phyloP scores from a whole-genome alignment of 2,888 invertebrate species.

The Macrosiphum euphorbiae region DNA sequence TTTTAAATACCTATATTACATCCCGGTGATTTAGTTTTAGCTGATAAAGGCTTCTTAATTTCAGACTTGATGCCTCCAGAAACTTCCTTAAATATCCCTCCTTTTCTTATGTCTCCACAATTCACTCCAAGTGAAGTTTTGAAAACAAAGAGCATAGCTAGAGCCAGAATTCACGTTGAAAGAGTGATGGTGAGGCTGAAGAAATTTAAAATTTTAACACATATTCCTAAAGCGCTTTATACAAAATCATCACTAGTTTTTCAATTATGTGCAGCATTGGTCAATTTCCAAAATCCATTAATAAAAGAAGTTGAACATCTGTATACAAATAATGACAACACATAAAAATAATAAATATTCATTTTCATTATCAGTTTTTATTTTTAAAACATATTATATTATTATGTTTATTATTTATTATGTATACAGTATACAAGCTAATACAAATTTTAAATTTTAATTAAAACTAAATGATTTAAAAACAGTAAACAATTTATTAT shows the following conservation, averaged over 20 bases:
- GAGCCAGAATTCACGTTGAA: not conserved
- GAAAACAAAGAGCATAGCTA: constrained; percentile 13
- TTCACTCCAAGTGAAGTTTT: constrained; percentile 5
- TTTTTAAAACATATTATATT: too few species aligned
- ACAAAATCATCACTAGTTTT: not conserved
- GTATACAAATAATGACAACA: not conserved
- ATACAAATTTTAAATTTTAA: too few species aligned
- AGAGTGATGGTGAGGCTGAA: not conserved
- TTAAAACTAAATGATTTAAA: too few species aligned
- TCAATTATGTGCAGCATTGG: not conserved
- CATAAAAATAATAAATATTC: too few species aligned
- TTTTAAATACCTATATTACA: constrained; percentile 39
- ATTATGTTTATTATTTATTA: too few species aligned
- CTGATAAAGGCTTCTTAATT: constrained; percentile 65
- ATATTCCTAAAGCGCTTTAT: not conserved
- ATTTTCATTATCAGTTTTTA: too few species aligned
- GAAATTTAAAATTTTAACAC: not conserved
- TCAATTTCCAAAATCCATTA: not conserved
- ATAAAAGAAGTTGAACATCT: not conserved
- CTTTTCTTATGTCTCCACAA: constrained; percentile 29
- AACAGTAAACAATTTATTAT: not conserved
- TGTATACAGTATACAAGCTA: too few species aligned
- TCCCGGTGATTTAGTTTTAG: constrained; percentile 63
- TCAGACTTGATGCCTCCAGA: constrained; percentile 57
- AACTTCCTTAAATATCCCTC: constrained; percentile 53